Evolutionary conservation across 2,888 invertebrate genomes (phyloP).

Genomic region (Drosophila stalkeri): DNA sequence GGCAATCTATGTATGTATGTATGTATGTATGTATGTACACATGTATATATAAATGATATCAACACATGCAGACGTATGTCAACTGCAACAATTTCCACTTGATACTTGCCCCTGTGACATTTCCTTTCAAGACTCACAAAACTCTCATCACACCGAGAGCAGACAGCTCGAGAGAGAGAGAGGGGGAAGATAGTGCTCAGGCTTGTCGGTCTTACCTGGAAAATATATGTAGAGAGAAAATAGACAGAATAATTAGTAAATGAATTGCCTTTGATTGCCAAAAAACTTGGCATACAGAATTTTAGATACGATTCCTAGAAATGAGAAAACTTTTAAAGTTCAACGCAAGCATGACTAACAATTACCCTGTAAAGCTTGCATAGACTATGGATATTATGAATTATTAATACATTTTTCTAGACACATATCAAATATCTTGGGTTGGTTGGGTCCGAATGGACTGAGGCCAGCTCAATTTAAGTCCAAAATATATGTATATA

Average conservation of each 20-base stretch:
- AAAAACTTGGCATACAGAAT: constrained; percentile 31
- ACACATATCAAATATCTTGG: no score
- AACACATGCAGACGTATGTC: constrained; percentile 3
- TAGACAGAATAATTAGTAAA: constrained; percentile 49
- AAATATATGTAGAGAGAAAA: constrained; percentile 17
- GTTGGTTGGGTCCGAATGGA: background rate
- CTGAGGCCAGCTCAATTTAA: background rate
- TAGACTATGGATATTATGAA: background rate
- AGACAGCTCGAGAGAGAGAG: no score
- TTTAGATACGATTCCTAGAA: constrained; percentile 17
- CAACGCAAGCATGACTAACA: background rate
- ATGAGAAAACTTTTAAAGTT: background rate
- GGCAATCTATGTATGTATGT: background rate
- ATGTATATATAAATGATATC: background rate
- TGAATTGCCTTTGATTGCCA: constrained; percentile 44
- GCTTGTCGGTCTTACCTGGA: constrained; percentile 48
- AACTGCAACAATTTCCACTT: constrained; percentile 13
- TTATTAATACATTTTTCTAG: no score
- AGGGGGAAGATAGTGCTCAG: background rate
- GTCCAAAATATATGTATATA: no score
- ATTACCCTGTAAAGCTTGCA: background rate
- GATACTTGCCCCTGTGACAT: constrained; percentile 31
- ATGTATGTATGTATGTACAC: no score
- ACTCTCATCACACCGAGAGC: background rate
- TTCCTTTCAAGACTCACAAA: constrained; percentile 32